A percentile compares a stretch with the other conserved stretches of the same genome.
Evolutionary conservation across 2,113 vertebrate genomes (phyloP).

Genomic region (Etheostoma cragini): DNA sequence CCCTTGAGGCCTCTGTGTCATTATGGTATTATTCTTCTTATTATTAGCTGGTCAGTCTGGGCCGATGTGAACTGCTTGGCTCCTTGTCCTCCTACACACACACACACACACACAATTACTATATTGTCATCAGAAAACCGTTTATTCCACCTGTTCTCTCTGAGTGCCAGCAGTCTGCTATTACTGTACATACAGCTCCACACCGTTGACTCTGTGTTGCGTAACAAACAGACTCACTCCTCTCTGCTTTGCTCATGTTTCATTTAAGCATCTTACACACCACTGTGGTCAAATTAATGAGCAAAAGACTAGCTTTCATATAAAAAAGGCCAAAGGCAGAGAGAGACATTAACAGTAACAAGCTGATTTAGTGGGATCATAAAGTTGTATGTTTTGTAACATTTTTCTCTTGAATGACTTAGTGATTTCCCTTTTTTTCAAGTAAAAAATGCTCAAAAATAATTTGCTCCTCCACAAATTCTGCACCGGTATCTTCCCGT

Average conservation of each 20-base stretch:
- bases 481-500: background rate
- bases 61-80: constrained; percentile 14
- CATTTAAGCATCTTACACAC: constrained; percentile 19
- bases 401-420: background rate
- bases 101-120: background rate
- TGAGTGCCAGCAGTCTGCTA: constrained; percentile 54
- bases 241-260: constrained; percentile 24
- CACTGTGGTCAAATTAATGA: constrained; percentile 47
- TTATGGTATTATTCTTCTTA: constrained; percentile 42
- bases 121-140: constrained; percentile 22
- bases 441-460: too few species aligned
- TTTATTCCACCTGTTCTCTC: constrained; percentile 48
- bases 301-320: too few species aligned
- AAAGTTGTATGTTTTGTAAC: background rate
- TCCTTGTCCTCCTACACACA: background rate
- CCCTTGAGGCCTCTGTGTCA: constrained; percentile 52
- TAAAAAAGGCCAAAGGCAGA: background rate
- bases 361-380: background rate
- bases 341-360: constrained; percentile 14
- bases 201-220: constrained; percentile 64
- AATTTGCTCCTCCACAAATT: background rate
- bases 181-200: constrained; percentile 55
- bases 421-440: too few species aligned
- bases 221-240: constrained; percentile 61
- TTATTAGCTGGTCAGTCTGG: constrained; percentile 41